phyloP scores from a whole-genome alignment of 2,113 vertebrate species.

The Pseudorhombus dupliciocellatus region DNA sequence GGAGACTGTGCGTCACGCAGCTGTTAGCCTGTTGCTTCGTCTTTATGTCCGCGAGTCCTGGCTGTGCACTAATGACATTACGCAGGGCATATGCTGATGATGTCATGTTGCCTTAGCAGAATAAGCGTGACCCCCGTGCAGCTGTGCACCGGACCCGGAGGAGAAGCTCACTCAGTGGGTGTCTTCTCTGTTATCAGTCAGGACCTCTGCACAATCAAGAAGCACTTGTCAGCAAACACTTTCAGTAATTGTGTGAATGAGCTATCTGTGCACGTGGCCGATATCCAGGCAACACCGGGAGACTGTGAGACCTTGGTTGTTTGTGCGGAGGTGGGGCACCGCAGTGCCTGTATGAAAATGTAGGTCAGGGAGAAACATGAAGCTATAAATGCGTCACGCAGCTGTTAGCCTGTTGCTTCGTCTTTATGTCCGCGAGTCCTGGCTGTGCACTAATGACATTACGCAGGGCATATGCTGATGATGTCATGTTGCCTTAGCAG shows the following conservation, averaged over 20 bases:
- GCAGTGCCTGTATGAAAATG: constrained; percentile 32
- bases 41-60: constrained; percentile 4
- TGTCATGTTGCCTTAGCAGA: constrained; percentile 31
- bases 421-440: constrained; percentile 4
- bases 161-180: constrained; percentile 27
- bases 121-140: constrained; percentile 1
- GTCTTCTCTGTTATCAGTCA: constrained; percentile 27
- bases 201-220: constrained; percentile 9
- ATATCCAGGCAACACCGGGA: constrained; percentile 26
- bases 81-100: constrained; percentile 37
- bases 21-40: constrained; percentile 18
- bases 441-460: constrained; percentile 39
- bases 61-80: constrained; percentile 41
- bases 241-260: constrained; percentile 15
- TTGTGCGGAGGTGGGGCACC: constrained; percentile 21
- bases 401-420: constrained; percentile 18
- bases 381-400: neutral
- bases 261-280: constrained; percentile 17
- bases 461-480: constrained; percentile 32
- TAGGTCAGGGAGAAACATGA: constrained; percentile 51
- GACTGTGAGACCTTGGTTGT: constrained; percentile 3
- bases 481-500: constrained; percentile 38
- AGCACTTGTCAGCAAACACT: constrained; percentile 35
- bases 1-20: constrained; percentile 5
- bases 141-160: constrained; percentile 20